Conservation (phyloP, 2,888 invertebrate species). For the Thelaira solivaga region DNA sequence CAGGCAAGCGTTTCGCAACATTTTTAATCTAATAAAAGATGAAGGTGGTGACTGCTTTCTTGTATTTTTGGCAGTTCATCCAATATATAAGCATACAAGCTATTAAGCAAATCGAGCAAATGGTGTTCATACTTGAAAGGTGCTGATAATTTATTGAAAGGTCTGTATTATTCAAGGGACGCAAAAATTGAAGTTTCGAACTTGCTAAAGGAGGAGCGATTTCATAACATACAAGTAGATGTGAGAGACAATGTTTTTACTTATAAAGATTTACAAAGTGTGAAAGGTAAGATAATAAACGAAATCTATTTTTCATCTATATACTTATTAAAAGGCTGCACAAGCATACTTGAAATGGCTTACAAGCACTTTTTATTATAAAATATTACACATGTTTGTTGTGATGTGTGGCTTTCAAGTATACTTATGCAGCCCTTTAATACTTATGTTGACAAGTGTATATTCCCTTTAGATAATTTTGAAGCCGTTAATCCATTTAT, state of each 20-base stretch:
- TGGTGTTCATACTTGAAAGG: constrained; percentile 62
- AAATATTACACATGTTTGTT: too few relatives aligned
- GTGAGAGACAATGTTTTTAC: constrained; percentile 53
- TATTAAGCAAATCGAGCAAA: constrained; percentile 46
- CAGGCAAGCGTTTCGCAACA: constrained; percentile 62
- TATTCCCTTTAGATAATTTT: constrained; percentile 83
- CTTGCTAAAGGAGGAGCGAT: constrained; percentile 57
- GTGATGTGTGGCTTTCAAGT: too few relatives aligned
- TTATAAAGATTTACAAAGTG: constrained; percentile 56
- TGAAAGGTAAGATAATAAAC: constrained; percentile 63
- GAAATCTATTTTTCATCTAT: too few relatives aligned
- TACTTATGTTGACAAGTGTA: too few relatives aligned
- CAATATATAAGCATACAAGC: constrained; percentile 58
- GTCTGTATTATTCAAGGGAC: constrained; percentile 52
- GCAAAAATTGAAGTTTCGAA: constrained; percentile 45
- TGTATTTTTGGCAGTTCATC: constrained; percentile 60
- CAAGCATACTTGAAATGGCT: too few relatives aligned
- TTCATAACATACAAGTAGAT: constrained; percentile 56
- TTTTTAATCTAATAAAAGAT: constrained; percentile 52
- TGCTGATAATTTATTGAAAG: constrained; percentile 57
- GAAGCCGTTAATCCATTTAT: constrained; percentile 85
- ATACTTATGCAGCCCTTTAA: too few relatives aligned
- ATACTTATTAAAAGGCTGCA: not conserved
- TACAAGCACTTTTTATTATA: too few relatives aligned
- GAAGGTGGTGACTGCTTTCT: constrained; percentile 63